Evolutionary conservation across 2,888 invertebrate species (phyloP), one percentile per base, ranked within the genome.

Genomic region (Synanthedon vespiformis): DNA sequence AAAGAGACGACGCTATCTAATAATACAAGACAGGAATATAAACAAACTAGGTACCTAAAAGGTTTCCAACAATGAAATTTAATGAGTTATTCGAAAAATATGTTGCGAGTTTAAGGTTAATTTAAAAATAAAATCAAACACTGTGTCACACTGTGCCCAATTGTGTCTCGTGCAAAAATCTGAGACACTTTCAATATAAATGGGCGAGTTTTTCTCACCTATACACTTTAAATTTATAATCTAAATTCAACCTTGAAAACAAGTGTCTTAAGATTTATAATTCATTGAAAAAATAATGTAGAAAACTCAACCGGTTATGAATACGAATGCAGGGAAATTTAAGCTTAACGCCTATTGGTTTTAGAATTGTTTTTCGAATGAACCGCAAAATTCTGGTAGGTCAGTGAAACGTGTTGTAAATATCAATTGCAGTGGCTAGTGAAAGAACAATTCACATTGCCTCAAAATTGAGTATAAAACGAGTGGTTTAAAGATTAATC

Each of bases 331-430:
- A 53, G 49, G 11, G 8, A 50, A 57, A 53, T 50, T 51, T 27
- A 27, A 27, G 3, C 44, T 50, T 49, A 61, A 55, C 5, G 0
- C 0, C 0, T 1, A 2, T 0, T 0, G 0, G 0, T 10, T 48
- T 48, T 16, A 48, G 48, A 16, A 16, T 16, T 13, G 18, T 48
- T 16, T 18, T 18, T 48, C 16, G 18, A 14, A 14, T 16, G 18
- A 18, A 52, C 10, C 3, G 16, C 8, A 1, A 14, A 40, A 27
- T 49, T 63, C 56, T 60, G 61, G 60, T 55, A 54, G 54, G 57
- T 56, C 58, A 62, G 66, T 59, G 59, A 64, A 62, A 65, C 69
- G 67, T 67, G 68, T 60, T 54, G 57, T 54, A 67, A 74, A 74
- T 72, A 70, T 74, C 73, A 76, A 66, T 57, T 49, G 27, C 14